Conservation (phyloP, 92 coral and sea anemone genomes). For the Porites cylindrica region DNA sequence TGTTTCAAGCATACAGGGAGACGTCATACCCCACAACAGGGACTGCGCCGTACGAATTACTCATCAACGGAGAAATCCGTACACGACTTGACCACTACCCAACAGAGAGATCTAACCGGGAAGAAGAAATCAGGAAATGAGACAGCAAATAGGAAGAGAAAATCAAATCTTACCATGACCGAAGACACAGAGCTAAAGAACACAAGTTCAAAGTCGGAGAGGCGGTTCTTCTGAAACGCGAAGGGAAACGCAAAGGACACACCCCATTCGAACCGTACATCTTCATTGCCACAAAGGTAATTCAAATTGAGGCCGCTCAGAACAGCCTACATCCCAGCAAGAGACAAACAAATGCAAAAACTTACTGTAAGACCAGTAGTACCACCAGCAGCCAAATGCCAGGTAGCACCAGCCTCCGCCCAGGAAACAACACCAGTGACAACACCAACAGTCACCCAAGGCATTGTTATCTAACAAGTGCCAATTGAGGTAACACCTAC, state of each 20-base stretch:
- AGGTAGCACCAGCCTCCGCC: background rate
- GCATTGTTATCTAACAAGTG: background rate
- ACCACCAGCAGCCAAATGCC: slow-evolving; percentile 14
- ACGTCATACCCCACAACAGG: slow-evolving; percentile 74
- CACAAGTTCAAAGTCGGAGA: slow-evolving; percentile 62
- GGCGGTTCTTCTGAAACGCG: slow-evolving; percentile 20
- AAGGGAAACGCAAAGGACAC: no score
- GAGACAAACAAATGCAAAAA: background rate
- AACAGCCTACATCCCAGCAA: slow-evolving; percentile 22
- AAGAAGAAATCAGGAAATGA: slow-evolving; percentile 53
- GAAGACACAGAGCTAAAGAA: slow-evolving; percentile 55
- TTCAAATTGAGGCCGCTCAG: slow-evolving; percentile 54
- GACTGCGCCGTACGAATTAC: slow-evolving; percentile 55
- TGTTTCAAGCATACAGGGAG: slow-evolving; percentile 68
- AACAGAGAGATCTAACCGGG: slow-evolving; percentile 32
- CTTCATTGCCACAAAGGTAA: background rate
- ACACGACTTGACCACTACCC: slow-evolving; percentile 73
- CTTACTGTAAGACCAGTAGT: slow-evolving; percentile 24
- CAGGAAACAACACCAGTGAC: background rate
- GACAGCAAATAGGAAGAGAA: slow-evolving; percentile 60
- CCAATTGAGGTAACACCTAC: slow-evolving; percentile 23
- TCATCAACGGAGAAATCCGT: slow-evolving; percentile 55
- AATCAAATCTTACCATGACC: slow-evolving; percentile 9
- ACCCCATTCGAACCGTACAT: no score
- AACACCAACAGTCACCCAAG: slow-evolving; percentile 27